phyloP scores from a whole-genome alignment of 2,113 vertebrate genomes.

The Spea bombifrons region DNA sequence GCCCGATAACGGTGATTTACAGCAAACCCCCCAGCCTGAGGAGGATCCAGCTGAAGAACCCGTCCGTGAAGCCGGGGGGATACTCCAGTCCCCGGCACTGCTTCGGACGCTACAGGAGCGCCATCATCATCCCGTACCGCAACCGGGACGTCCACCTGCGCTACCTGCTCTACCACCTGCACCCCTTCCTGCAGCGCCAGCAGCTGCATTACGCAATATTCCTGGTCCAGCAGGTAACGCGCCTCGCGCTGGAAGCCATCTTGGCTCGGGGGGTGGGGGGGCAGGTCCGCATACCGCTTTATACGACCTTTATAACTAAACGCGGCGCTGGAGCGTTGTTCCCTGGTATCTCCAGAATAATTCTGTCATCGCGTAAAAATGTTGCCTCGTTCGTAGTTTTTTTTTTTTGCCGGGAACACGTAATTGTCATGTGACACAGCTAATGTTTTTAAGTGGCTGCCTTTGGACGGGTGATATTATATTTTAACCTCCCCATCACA shows the following conservation, averaged over 20 bases:
- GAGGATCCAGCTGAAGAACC: constrained; percentile 59
- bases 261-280: not conserved
- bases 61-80: constrained; percentile 59
- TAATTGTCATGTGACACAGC: no score
- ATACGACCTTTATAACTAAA: no score
- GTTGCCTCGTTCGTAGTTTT: no score
- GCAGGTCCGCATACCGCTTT: no score
- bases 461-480: no score
- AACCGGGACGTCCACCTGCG: constrained; percentile 59
- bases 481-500: no score
- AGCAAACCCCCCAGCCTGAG: constrained; percentile 54
- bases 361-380: no score
- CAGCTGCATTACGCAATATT: constrained; percentile 66
- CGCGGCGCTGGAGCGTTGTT: no score
- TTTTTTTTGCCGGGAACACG: no score
- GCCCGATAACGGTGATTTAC: constrained; percentile 59
- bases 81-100: constrained; percentile 64
- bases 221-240: constrained; percentile 66
- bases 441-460: no score
- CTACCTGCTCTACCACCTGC: constrained; percentile 64
- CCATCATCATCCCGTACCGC: constrained; percentile 63
- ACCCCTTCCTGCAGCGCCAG: constrained; percentile 68
- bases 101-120: constrained; percentile 59
- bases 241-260: not conserved
- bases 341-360: no score